Percentiles rank a stretch among this genome's conserved stretches.
Evolutionary conservation across 2,113 vertebrate genomes (phyloP).

Genomic region (Lucifuga dentata): DNA sequence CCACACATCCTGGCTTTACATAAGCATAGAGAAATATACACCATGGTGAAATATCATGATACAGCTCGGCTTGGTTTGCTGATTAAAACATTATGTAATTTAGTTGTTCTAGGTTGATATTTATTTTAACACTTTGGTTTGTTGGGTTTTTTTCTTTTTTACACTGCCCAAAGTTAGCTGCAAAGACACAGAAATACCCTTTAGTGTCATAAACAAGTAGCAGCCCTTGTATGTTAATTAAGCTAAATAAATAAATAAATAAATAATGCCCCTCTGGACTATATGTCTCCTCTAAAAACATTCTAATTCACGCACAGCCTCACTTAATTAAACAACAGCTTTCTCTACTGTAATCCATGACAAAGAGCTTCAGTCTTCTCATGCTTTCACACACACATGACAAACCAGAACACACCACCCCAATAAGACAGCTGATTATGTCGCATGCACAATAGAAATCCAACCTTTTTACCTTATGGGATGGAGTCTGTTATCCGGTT

Average conservation of each 20-base stretch:
- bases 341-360: conserved; percentile 7
- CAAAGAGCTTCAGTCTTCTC: conserved; percentile 22
- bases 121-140: no score
- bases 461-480: conserved; percentile 79
- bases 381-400: conserved; percentile 25
- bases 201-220: neutral
- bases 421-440: conserved; percentile 12
- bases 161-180: conserved; percentile 3
- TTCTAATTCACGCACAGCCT: conserved; percentile 3
- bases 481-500: conserved; percentile 54
- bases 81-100: no score
- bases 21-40: no score
- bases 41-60: no score
- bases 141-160: no score
- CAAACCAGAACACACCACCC: conserved; percentile 11
- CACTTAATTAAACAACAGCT: neutral
- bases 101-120: no score
- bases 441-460: conserved; percentile 35
- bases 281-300: neutral
- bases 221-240: neutral
- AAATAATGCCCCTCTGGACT: neutral
- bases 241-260: no score
- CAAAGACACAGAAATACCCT: neutral
- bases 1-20: conserved; percentile 2
- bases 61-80: no score